These are phyloP conservation scores for Nasua narica DNA, from an alignment of 2,797 vertebrate genomes.

Conservation along the genomic window DNA sequence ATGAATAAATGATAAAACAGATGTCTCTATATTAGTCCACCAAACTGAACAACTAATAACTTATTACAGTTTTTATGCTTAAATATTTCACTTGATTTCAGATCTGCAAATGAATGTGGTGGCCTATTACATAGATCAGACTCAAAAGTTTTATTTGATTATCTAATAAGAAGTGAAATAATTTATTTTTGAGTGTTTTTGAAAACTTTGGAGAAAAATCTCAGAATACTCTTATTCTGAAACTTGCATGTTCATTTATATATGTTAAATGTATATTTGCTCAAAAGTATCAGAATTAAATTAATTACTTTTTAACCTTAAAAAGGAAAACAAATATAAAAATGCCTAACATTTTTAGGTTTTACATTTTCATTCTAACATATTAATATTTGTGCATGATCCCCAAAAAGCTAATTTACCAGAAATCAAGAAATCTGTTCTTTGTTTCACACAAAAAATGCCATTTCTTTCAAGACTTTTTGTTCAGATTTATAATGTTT, in stretches of 20 bases:
- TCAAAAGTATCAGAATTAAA: background rate
- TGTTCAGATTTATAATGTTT: background rate
- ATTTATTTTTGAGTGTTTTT: background rate
- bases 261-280: background rate
- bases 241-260: background rate
- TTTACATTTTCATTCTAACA: background rate
- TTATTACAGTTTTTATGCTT: background rate
- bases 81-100: background rate
- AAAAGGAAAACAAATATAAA: background rate
- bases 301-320: background rate
- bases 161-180: background rate
- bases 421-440: background rate
- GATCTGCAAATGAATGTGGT: background rate
- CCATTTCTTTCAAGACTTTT: background rate
- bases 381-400: background rate
- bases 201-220: background rate
- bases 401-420: background rate
- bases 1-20: background rate
- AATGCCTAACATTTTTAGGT: background rate
- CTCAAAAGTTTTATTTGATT: background rate
- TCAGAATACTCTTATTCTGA: background rate
- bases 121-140: background rate
- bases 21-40: background rate
- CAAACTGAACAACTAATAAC: background rate
- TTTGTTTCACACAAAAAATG: background rate